Evolutionary conservation across 2,888 invertebrate genomes (phyloP), one percentile per base, ranked within the genome.

Genomic region (Nineta flava): DNA sequence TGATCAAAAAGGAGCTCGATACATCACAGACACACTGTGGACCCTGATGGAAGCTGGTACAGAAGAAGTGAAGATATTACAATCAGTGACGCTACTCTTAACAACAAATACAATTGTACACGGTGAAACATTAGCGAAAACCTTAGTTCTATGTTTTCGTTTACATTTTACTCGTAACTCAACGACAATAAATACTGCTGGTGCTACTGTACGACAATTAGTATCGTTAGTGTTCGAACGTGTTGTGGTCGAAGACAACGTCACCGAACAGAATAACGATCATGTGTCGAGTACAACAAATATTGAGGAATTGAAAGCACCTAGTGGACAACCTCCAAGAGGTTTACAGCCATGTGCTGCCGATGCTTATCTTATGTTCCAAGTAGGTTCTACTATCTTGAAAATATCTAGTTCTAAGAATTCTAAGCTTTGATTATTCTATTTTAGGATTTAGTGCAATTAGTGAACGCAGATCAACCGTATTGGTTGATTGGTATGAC

Each of bases 91-190:
- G 0, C 69, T 97, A 19, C 70, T 99, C 50, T 77, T 99, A 54
- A 96, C 95, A 43, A 94, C 95, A n/a, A 96, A 93, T 55, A 82
- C 88, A 52, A 76, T 95, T 48, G 95, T 97, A 34, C 92, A 91
- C 64, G 95, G 95, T 48, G 93, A 94, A 59, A 87, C 90, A 4
- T 71, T 99, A 53, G 90, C 97, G 17, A 91, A 91, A 88, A 91
- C 88, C 49, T 74, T 94, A 65, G 97, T 96, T 43, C 73, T 97
- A 56, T 96, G 96, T 66, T 94, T 99, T 69, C 84, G 94, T n/a
- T 78, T 99, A 60, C 94, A 97, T 65, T 88, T 92, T 58, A 83
- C 92, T 7, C 88, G 91, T 66, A 96, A 97, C 70, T 81, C 85
- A 2, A 93, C 93, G 52, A 95, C 94, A 42, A 87, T 90, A 47